These are phyloP conservation scores for Oscheius sp. DNA, from an alignment of 2,888 invertebrate species.

Conservation along the genomic window DNA sequence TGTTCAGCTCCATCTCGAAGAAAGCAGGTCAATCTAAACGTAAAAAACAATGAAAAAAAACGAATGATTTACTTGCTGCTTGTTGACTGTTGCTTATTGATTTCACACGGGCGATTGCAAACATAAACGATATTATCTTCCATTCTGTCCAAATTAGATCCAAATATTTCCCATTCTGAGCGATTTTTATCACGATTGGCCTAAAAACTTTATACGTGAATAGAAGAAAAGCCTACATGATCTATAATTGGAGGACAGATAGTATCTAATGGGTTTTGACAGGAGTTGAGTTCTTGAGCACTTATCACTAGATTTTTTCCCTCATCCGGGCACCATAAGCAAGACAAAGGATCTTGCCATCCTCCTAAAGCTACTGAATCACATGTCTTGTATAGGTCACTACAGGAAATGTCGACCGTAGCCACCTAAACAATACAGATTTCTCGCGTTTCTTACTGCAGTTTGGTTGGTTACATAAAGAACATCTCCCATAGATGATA, in stretches of 20 bases:
- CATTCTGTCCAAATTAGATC: slow-evolving; percentile 13
- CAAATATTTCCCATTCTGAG: slow-evolving; percentile 31
- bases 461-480: slow-evolving; percentile 24
- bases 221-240: slow-evolving; percentile 30
- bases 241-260: slow-evolving; percentile 42
- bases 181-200: slow-evolving; percentile 23
- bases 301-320: slow-evolving; percentile 35
- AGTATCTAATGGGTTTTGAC: slow-evolving; percentile 37
- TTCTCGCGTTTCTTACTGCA: slow-evolving; percentile 12
- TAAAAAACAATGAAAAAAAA: background rate
- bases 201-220: slow-evolving; percentile 7
- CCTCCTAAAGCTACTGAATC: slow-evolving; percentile 41
- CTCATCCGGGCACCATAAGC: slow-evolving; percentile 54
- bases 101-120: slow-evolving; percentile 13
- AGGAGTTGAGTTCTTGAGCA: slow-evolving; percentile 28
- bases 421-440: slow-evolving; percentile 36
- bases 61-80: slow-evolving; percentile 9
- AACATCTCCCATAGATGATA: background rate
- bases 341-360: slow-evolving; percentile 53
- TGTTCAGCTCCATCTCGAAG: slow-evolving; percentile 7
- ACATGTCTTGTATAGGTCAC: slow-evolving; percentile 52
- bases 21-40: slow-evolving; percentile 17
- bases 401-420: slow-evolving; percentile 40
- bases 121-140: slow-evolving; percentile 12
- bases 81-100: slow-evolving; percentile 6